These are phyloP conservation scores for Platanista minor DNA, from an alignment of 2,113 vertebrate species.

Conservation along the genomic window DNA sequence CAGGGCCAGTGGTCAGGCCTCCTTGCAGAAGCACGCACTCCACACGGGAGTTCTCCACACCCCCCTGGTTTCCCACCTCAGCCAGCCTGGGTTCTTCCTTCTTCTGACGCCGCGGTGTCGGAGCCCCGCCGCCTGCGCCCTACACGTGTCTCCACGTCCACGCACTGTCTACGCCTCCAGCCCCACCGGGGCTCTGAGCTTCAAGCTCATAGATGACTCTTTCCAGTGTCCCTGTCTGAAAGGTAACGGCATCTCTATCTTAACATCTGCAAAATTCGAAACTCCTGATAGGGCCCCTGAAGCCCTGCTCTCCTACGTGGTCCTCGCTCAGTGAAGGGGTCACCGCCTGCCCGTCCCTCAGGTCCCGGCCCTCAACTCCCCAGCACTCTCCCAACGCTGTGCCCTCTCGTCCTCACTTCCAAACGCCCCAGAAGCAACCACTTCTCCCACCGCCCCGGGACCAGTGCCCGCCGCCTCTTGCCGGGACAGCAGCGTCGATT, in stretches of 20 bases:
- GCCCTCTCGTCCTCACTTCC: not conserved
- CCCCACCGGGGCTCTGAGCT: not conserved
- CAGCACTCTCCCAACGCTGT: not conserved
- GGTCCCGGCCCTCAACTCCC: not conserved
- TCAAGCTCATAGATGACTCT: not conserved
- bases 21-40: not conserved
- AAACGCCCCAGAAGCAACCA: not conserved
- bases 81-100: not conserved
- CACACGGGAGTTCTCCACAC: not conserved
- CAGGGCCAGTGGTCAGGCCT: not conserved
- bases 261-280: not conserved
- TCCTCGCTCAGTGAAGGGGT: not conserved
- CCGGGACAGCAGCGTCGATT: not conserved
- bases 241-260: not conserved
- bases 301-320: fast-evolving
- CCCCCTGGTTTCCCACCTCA: too few relatives aligned
- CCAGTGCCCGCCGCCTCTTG: not conserved
- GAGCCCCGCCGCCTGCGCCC: not conserved
- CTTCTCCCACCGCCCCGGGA: not conserved
- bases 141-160: too few relatives aligned
- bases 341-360: not conserved
- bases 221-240: not conserved
- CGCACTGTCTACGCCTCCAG: not conserved
- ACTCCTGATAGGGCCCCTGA: not conserved
- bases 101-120: not conserved